phyloP scores from a whole-genome alignment of 37 sponge, comb jelly and placozoan genomes.

The Sycon ciliatum region DNA sequence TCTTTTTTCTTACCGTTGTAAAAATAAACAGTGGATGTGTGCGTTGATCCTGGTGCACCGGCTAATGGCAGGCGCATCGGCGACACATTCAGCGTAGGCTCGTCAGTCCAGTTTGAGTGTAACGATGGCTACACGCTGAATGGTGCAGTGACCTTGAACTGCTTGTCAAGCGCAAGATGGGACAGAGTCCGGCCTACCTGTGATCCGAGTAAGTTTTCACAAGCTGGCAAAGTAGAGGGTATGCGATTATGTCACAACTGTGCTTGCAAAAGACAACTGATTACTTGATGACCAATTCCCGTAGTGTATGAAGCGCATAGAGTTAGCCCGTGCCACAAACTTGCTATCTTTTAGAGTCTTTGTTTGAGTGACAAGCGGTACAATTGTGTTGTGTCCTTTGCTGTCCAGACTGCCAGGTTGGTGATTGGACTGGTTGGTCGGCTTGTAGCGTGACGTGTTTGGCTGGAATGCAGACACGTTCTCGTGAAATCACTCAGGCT shows the following conservation, averaged over 20 bases:
- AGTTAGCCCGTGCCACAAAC: too few relatives aligned
- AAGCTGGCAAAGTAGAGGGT: background rate
- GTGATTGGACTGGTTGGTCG: background rate
- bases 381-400: background rate
- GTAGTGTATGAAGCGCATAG: background rate
- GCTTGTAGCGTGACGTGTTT: background rate
- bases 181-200: too few relatives aligned
- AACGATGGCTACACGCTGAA: too few relatives aligned
- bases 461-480: background rate
- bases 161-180: too few relatives aligned
- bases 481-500: too few relatives aligned
- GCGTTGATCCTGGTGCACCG: constrained; percentile 45
- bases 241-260: background rate
- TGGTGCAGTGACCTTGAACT: too few relatives aligned
- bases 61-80: constrained; percentile 28
- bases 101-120: too few relatives aligned
- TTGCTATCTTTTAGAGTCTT: too few relatives aligned
- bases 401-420: background rate
- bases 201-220: too few relatives aligned
- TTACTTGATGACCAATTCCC: background rate
- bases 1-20: too few relatives aligned
- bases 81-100: constrained; percentile 12
- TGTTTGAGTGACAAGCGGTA: too few relatives aligned
- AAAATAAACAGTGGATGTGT: constrained; percentile 23
- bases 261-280: background rate